Evolutionary conservation across 2,888 invertebrate species (phyloP).

Genomic region (Drosophila fungiperda): DNA sequence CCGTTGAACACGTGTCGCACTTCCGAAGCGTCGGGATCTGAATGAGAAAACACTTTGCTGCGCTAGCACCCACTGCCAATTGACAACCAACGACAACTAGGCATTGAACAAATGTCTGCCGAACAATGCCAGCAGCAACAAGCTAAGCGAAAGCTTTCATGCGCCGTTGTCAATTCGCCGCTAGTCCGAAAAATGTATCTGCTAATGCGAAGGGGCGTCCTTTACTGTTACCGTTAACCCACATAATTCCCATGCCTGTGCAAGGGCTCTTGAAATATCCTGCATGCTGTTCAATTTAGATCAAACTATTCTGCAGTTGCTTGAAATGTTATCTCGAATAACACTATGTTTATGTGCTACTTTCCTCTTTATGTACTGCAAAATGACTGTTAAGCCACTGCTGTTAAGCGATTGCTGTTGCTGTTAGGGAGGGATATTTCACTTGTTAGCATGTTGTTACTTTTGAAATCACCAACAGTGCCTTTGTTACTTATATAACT

Average conservation of each 20-base stretch:
- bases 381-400: background rate
- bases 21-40: conserved; percentile 56
- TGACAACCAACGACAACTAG: conserved; percentile 27
- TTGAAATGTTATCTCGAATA: background rate
- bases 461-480: background rate
- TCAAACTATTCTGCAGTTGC: background rate
- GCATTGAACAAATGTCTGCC: conserved; percentile 9
- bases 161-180: conserved; percentile 34
- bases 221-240: conserved; percentile 1
- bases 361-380: background rate
- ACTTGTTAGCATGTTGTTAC: background rate
- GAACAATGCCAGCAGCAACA: conserved; percentile 17
- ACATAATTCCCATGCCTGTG: background rate
- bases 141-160: conserved; percentile 35
- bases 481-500: background rate
- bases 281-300: background rate
- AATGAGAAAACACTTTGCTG: conserved; percentile 45
- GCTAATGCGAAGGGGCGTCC: background rate
- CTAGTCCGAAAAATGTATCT: conserved; percentile 33
- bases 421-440: background rate
- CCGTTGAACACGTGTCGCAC: conserved; percentile 49
- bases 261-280: background rate
- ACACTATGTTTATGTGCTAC: background rate
- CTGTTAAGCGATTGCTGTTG: background rate
- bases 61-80: conserved; percentile 49